These are phyloP conservation scores for Glossophaga mutica DNA, from an alignment of 2,797 vertebrate genomes.

Conservation along the genomic window DNA sequence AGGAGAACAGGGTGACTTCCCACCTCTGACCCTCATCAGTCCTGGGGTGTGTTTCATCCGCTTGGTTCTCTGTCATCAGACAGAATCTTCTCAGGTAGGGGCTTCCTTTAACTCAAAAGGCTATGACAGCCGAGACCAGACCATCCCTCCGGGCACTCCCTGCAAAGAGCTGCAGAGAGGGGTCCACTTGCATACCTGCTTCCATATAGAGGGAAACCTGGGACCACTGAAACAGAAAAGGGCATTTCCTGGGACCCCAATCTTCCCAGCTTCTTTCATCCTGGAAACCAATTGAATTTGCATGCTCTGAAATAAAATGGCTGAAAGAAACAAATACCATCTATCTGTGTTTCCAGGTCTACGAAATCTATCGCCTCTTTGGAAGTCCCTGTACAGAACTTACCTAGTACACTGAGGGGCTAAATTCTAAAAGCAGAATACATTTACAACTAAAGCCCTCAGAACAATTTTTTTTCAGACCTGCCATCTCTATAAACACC, in stretches of 20 bases:
- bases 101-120: neutral
- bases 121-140: neutral
- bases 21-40: neutral
- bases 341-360: neutral
- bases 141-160: neutral
- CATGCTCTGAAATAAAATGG: neutral
- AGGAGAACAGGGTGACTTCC: neutral
- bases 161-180: neutral
- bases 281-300: neutral
- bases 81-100: neutral
- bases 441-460: neutral
- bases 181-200: neutral
- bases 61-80: neutral
- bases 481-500: neutral
- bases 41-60: neutral
- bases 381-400: neutral
- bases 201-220: neutral
- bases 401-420: neutral
- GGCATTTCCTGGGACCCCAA: neutral
- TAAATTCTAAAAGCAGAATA: neutral
- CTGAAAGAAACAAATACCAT: neutral
- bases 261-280: neutral
- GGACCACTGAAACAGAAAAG: neutral
- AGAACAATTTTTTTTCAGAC: neutral
- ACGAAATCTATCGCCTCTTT: neutral